Conservation (phyloP, 2,888 invertebrate species). For the Hirtodrosophila histrioides region DNA sequence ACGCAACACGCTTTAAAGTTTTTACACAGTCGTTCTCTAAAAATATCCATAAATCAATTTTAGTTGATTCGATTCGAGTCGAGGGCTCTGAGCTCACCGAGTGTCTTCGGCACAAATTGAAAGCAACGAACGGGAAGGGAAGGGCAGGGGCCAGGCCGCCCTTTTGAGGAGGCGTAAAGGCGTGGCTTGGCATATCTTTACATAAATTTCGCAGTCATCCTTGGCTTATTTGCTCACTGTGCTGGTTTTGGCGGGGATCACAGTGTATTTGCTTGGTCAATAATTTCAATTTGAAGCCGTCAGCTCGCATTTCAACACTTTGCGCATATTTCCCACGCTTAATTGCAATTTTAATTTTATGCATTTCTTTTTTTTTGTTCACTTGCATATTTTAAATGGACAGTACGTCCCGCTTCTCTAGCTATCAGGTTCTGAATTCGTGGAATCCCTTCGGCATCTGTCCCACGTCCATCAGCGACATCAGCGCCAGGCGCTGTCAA, state of each 20-base stretch:
- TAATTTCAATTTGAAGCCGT: conserved; percentile 45
- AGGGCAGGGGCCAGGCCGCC: neutral
- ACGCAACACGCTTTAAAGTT: conserved; percentile 77
- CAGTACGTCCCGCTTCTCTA: conserved; percentile 7
- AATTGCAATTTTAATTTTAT: conserved; percentile 67
- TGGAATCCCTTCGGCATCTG: conserved; percentile 33
- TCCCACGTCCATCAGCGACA: conserved; percentile 26
- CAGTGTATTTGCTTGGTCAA: conserved; percentile 71
- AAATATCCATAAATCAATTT: conserved; percentile 79
- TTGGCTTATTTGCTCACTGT: conserved; percentile 51
- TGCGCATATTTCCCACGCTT: conserved; percentile 59
- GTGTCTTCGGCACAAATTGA: conserved; percentile 68
- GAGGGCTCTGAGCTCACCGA: conserved; percentile 42
- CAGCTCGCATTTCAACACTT: conserved; percentile 50
- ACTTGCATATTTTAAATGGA: conserved; percentile 44
- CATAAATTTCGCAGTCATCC: conserved; percentile 70
- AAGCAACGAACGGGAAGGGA: conserved; percentile 31
- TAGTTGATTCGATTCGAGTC: conserved; percentile 58
- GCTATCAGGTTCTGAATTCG: neutral
- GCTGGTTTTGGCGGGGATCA: conserved; percentile 7
- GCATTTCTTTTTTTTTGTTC: conserved; percentile 14
- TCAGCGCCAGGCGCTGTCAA: conserved; percentile 59
- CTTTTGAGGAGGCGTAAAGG: conserved; percentile 33
- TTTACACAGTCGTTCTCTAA: conserved; percentile 50
- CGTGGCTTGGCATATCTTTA: conserved; percentile 59